Percentiles rank a stretch among this genome's conserved stretches.
Evolutionary conservation across 2,888 invertebrate genomes (phyloP).

Genomic region (Hermaeophaga mercurialis): DNA sequence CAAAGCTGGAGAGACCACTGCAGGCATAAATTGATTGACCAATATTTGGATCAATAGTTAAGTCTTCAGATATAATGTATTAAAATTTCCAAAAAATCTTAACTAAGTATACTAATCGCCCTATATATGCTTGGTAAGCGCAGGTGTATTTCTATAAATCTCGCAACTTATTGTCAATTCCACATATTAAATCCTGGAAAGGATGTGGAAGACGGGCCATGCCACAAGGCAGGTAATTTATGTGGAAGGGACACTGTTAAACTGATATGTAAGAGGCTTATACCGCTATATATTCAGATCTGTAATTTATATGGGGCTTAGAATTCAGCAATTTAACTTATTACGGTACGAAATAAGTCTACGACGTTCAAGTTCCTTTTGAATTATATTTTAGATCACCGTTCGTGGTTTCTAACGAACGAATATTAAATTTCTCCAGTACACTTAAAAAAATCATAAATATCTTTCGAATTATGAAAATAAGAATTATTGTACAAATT

Average conservation of each 20-base stretch:
- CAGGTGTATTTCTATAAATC: constrained; percentile 30
- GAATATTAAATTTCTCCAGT: too few species aligned
- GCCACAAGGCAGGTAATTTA: constrained; percentile 23
- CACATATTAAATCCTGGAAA: constrained; percentile 26
- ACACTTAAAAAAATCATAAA: too few species aligned
- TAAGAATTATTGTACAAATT: too few species aligned
- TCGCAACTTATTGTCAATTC: constrained; percentile 29
- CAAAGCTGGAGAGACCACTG: too few species aligned
- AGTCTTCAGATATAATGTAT: too few species aligned
- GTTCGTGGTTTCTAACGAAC: too few species aligned
- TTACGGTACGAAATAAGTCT: not conserved
- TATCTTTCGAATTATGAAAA: too few species aligned
- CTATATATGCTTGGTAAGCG: constrained; percentile 1
- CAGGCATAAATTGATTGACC: too few species aligned
- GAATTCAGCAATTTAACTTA: constrained; percentile 10
- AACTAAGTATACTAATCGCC: too few species aligned
- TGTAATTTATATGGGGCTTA: constrained; percentile 15
- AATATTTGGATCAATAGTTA: too few species aligned
- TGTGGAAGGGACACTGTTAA: constrained; percentile 21
- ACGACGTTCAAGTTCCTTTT: not conserved
- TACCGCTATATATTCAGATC: constrained; percentile 14
- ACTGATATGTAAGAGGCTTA: constrained; percentile 23
- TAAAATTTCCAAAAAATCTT: too few species aligned
- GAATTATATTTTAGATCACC: not conserved
- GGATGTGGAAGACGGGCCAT: constrained; percentile 13